Evolutionary conservation across 2,888 invertebrate species (phyloP).

Genomic region (Phengaris alcon): DNA sequence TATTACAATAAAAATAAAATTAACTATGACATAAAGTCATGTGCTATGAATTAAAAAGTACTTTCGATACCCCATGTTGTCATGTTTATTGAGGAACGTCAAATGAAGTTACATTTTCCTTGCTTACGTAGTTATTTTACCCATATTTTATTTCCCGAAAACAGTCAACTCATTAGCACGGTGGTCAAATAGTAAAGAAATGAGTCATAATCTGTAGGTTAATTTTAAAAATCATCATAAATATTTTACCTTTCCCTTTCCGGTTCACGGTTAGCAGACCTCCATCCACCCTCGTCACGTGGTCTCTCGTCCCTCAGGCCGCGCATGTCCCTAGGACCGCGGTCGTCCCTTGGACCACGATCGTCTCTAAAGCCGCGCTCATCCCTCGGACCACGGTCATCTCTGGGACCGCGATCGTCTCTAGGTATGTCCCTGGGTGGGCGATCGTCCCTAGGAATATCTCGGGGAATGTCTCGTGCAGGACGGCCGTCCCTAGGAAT

Average conservation of each 20-base stretch:
- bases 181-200: too few relatives aligned
- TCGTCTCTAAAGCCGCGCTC: slow-evolving; percentile 40
- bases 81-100: not conserved
- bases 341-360: slow-evolving; percentile 39
- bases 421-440: slow-evolving; percentile 37
- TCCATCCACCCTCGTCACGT: slow-evolving; percentile 55
- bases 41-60: too few relatives aligned
- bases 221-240: not conserved
- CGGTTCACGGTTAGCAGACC: slow-evolving; percentile 45
- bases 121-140: not conserved
- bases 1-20: not conserved
- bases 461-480: not conserved
- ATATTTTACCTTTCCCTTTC: slow-evolving; percentile 44
- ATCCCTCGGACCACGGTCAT: slow-evolving; percentile 5
- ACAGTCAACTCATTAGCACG: not conserved
- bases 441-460: slow-evolving; percentile 26
- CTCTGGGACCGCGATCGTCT: slow-evolving; percentile 36
- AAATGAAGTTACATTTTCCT: not conserved
- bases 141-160: not conserved
- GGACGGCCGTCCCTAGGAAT: slow-evolving; percentile 35
- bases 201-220: too few relatives aligned
- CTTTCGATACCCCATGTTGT: not conserved
- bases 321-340: slow-evolving; percentile 41
- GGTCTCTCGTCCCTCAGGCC: slow-evolving; percentile 40
- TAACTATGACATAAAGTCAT: too few relatives aligned